These are phyloP conservation scores for Gobiocypris rarus DNA, from an alignment of 2,113 vertebrate species.

Conservation along the genomic window DNA sequence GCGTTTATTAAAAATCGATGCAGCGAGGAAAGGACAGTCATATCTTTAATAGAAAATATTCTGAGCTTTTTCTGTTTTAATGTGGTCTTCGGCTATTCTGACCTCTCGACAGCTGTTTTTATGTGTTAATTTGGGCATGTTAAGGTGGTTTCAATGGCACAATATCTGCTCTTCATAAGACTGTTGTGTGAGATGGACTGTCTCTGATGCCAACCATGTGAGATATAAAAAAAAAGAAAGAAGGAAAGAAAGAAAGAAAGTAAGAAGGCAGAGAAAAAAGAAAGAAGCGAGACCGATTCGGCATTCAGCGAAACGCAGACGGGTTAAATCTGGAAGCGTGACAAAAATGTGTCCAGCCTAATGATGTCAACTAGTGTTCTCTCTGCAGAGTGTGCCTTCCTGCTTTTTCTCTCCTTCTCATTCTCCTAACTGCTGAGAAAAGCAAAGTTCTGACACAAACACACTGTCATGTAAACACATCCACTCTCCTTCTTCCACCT, in stretches of 20 bases:
- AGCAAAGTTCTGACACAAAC: constrained; percentile 39
- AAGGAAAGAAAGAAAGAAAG: constrained; percentile 35
- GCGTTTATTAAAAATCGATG: constrained; percentile 53
- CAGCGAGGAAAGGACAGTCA: constrained; percentile 40
- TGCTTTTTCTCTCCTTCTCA: constrained; percentile 20
- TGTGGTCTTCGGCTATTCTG: not conserved
- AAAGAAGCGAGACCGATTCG: constrained; percentile 58
- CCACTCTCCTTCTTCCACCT: constrained; percentile 17
- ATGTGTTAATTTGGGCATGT: constrained; percentile 40
- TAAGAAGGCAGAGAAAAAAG: constrained; percentile 41
- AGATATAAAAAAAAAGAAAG: constrained; percentile 58
- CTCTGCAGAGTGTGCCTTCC: constrained; percentile 53
- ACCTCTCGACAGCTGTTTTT: constrained; percentile 39
- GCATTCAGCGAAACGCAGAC: constrained; percentile 71
- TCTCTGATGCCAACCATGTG: constrained; percentile 65
- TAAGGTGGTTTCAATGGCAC: constrained; percentile 49
- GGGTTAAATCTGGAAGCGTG: constrained; percentile 75
- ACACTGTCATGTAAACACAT: constrained; percentile 14
- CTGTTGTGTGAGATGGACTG: constrained; percentile 56
- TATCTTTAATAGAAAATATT: constrained; percentile 34
- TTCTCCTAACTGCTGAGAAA: constrained; percentile 27
- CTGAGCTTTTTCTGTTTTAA: not conserved
- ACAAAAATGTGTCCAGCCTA: constrained; percentile 77
- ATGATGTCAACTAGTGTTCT: constrained; percentile 74
- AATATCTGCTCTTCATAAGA: constrained; percentile 63